Conservation (phyloP, 1,140 invertebrate species). For the Caligus rogercresseyi region DNA sequence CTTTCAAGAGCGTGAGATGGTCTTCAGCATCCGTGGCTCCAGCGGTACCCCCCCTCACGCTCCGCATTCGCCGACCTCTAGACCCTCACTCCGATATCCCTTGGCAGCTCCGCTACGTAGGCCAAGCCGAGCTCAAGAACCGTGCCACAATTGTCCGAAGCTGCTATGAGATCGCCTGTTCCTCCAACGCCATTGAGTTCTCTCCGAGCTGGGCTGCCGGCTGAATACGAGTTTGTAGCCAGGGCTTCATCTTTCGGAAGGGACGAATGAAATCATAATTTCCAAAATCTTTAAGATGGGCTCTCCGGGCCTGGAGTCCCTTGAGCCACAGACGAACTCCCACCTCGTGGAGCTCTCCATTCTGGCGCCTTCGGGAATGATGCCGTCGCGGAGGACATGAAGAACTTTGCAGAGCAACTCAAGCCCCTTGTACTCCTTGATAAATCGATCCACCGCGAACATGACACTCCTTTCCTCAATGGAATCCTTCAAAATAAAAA, state of each 20-base stretch:
- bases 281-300: constrained; percentile 70
- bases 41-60: constrained; percentile 19
- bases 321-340: constrained; percentile 73
- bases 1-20: constrained; percentile 61
- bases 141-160: constrained; percentile 71
- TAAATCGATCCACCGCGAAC: constrained; percentile 52
- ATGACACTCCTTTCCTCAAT: too few species aligned
- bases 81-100: constrained; percentile 52
- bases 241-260: constrained; percentile 87
- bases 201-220: constrained; percentile 72
- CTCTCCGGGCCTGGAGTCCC: constrained; percentile 33
- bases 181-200: constrained; percentile 72
- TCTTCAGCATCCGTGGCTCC: constrained; percentile 27
- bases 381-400: constrained; percentile 86
- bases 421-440: constrained; percentile 74
- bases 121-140: constrained; percentile 47
- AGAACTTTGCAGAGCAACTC: constrained; percentile 80
- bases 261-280: constrained; percentile 91
- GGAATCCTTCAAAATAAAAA: too few species aligned
- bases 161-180: constrained; percentile 77
- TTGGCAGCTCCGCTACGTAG: constrained; percentile 47
- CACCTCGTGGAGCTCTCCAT: constrained; percentile 86
- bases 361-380: constrained; percentile 78
- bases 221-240: constrained; percentile 83
- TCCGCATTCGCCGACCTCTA: constrained; percentile 30